These are phyloP conservation scores for Zaprionus africanus DNA, from an alignment of 1,140 invertebrate genomes.

Conservation along the genomic window DNA sequence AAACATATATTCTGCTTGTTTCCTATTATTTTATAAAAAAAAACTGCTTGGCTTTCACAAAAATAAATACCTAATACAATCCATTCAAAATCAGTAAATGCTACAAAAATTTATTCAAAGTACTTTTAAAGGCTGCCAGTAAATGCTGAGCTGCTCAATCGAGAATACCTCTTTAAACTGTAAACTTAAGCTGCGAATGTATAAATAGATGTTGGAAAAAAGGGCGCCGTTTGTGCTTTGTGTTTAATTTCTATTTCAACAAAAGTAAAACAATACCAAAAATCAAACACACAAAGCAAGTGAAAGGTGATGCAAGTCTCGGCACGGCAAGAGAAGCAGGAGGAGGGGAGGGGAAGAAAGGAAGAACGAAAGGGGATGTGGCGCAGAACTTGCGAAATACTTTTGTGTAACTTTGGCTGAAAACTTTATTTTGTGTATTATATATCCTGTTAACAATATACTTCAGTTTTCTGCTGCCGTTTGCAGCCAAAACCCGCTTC, in stretches of 20 bases:
- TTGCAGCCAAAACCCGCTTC: slow-evolving; percentile 52
- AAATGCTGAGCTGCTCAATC: background rate
- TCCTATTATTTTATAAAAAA: too few species aligned
- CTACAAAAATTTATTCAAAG: background rate
- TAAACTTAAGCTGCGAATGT: slow-evolving; percentile 23
- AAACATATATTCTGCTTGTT: too few species aligned
- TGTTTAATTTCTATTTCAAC: slow-evolving; percentile 69
- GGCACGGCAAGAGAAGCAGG: background rate
- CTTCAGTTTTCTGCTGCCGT: slow-evolving; percentile 72
- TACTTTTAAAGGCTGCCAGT: background rate
- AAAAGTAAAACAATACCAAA: slow-evolving; percentile 82
- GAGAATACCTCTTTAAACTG: slow-evolving; percentile 29
- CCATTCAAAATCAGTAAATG: too few species aligned
- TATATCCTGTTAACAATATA: slow-evolving; percentile 83
- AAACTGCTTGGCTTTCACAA: too few species aligned
- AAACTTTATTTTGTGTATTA: slow-evolving; percentile 83
- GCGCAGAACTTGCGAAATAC: slow-evolving; percentile 78
- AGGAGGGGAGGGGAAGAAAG: background rate
- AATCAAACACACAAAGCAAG: slow-evolving; percentile 78
- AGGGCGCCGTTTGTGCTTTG: slow-evolving; percentile 50
- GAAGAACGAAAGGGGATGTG: background rate
- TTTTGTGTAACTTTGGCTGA: slow-evolving; percentile 83
- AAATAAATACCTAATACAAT: too few species aligned
- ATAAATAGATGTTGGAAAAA: slow-evolving; percentile 10
- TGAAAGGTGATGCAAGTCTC: slow-evolving; percentile 71